Base-by-base conservation (phyloP, 2,797 vertebrate genomes). In the Botia almorhae region DNA sequence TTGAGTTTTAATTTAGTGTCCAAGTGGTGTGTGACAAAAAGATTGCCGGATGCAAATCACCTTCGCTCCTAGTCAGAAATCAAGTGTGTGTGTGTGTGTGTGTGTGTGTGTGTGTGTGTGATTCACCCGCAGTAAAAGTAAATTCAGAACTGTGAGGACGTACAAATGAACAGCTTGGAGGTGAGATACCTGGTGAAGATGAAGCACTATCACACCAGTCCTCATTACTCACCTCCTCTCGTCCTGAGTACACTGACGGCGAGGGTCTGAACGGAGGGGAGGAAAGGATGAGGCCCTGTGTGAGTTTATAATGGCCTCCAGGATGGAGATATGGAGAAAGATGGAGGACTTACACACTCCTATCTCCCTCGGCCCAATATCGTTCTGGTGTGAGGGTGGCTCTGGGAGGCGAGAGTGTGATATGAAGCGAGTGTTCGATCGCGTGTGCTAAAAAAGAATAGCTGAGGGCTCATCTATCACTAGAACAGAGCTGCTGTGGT, bases 1-100 rank as follows among this genome's bases (percentile, higher is more conserved):
- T 90, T 89, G 88, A 90, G 92, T 89, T 92, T 93, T 87, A 89
- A 92, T 80, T 80, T 80, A 73, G 91, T 90, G 84, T 87, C 87
- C 85, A 84, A 92, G 89, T 88, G 87, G 85, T 83, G 83, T 88
- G 87, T 82, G 89, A 91, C 78, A 83, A 86, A 88, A 86, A 88
- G 88, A 88, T 89, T 69, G 81, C 7, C 78, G 86, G 88, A 91
- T 91, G 91, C 86, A 93, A 93, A 93, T 92, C 89, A 83, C 83
- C 83, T 86, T 86, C 83, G 88, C 87, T 87, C 83, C 78, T 78
- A 89, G 89, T 80, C 84, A 82, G 82, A 82, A 74, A 79, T 74
- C 19, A 79, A 78, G 81, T 71, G 33, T 58, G 76, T 77, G 53
- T 17, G 76, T 69, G 55, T 64, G 69, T 48, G 67, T 36, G 80